Percentiles rank a stretch among this genome's conserved stretches.
These are phyloP conservation scores for Mimumesa dahlbomi DNA, from an alignment of 2,888 invertebrate genomes.

Conservation along the genomic window DNA sequence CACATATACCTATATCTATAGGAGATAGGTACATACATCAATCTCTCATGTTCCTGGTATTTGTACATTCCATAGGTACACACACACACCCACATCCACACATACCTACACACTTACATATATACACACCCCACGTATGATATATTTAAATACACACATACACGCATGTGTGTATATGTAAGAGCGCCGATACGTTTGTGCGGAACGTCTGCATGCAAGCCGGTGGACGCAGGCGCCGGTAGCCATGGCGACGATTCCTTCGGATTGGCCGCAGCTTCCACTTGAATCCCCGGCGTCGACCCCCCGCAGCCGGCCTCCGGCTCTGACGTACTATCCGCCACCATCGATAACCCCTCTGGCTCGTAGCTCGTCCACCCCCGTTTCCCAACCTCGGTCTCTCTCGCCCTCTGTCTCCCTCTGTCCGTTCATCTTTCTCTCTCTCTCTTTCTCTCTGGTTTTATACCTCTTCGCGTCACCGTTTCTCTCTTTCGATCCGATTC, in stretches of 20 bases:
- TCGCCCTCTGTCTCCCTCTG: constrained; percentile 29
- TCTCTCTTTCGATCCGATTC: too few relatives aligned
- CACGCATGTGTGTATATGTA: constrained; percentile 17
- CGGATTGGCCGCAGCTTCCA: constrained; percentile 79
- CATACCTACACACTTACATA: too few relatives aligned
- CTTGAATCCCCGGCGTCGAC: constrained; percentile 74
- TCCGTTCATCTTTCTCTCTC: constrained; percentile 10
- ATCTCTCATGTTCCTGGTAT: constrained; percentile 21
- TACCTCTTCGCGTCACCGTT: too few relatives aligned
- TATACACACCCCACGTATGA: constrained; percentile 30
- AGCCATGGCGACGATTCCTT: constrained; percentile 79
- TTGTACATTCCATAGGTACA: constrained; percentile 51
- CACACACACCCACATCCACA: constrained; percentile 21
- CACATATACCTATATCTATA: background rate
- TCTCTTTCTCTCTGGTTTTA: background rate
- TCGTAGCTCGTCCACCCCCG: constrained; percentile 55
- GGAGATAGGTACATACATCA: background rate
- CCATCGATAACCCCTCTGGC: constrained; percentile 75
- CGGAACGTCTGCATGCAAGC: constrained; percentile 60
- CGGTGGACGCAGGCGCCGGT: constrained; percentile 78
- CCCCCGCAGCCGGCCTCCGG: constrained; percentile 60
- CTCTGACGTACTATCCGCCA: constrained; percentile 71
- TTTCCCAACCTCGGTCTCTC: constrained; percentile 31
- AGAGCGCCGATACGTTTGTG: constrained; percentile 38
- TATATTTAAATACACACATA: constrained; percentile 41